These are phyloP conservation scores for Micromesistius poutassou DNA, from an alignment of 2,797 vertebrate species.

Conservation along the genomic window DNA sequence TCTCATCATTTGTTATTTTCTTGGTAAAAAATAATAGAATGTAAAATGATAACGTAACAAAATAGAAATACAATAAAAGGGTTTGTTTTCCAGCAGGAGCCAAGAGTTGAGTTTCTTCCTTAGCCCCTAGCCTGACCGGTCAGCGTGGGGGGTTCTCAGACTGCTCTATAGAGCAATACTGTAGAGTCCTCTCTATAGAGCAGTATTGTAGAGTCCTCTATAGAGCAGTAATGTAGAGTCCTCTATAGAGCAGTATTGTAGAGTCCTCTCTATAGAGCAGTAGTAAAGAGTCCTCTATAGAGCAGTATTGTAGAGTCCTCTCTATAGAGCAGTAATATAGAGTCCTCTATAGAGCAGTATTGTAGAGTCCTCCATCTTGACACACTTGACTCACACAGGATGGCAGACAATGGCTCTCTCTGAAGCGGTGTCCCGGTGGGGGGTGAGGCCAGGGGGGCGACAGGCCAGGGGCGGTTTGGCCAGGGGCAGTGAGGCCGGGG, in stretches of 20 bases:
- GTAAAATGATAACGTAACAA: not conserved
- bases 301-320: too few relatives aligned
- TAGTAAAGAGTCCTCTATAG: too few relatives aligned
- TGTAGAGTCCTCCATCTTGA: too few relatives aligned
- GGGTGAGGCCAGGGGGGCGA: not conserved
- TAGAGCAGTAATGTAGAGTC: too few relatives aligned
- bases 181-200: too few relatives aligned
- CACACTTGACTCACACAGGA: not conserved
- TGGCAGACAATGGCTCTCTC: not conserved
- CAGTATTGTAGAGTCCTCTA: too few relatives aligned
- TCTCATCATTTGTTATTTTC: not conserved
- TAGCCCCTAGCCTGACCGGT: too few relatives aligned
- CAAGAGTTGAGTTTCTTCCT: not conserved
- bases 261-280: too few relatives aligned
- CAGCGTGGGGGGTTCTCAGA: too few relatives aligned
- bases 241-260: too few relatives aligned
- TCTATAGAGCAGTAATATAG: too few relatives aligned
- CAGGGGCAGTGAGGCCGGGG: not conserved
- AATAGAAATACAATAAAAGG: not conserved
- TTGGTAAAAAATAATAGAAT: not conserved
- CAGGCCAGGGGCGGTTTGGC: not conserved
- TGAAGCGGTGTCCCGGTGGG: not conserved
- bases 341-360: not conserved
- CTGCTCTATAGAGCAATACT: too few relatives aligned
- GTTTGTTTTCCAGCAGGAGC: conserved; percentile 1